Evolutionary conservation across 2,797 vertebrate species (phyloP), one percentile per base, ranked within the genome.

Genomic region (Synaphobranchus kaupii): DNA sequence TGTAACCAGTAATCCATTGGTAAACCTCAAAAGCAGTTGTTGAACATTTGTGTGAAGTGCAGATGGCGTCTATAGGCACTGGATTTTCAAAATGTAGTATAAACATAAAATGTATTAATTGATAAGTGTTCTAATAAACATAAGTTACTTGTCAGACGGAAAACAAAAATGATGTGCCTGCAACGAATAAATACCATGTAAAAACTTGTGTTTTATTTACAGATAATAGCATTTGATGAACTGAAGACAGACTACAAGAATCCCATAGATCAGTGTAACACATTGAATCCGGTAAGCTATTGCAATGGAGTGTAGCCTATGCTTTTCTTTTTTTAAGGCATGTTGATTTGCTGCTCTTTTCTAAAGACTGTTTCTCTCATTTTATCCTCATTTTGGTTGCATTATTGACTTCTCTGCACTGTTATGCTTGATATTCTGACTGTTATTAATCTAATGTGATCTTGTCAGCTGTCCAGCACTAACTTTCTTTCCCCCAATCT

Each of bases 221-320:
- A 99, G 99, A 99, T 99, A 93, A 99, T 99, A 92, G 99, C 99
- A 28, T 99, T 99, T 87, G 99, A 99, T 95, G 99, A 99, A 90
- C 94, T 99, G 96, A 99, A 99, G 96, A 99, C 99, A 0, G 99
- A 99, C 92, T 99, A 99, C 97, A 99, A 99, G 96, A 99, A 99
- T 92, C 99, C 98, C 89, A 99, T 99, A 97, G 99, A 99, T 95
- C 99, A 99, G 86, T 99, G 99, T 95, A 99, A 99, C 94, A 99
- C 99, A 60, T 96, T 99, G 94, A 99, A 99, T 94, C 99, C 99
- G 94, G 99, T 99, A 96, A 98, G 98, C 8, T n/a, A 48, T 81
- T 50, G 25, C 22, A 48, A n/a, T 71, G 3, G 82, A 80, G 8
- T 7, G 50, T 84, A 22, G 39, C 39, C 39, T 39, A 39, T 39